Conservation (phyloP, 2,888 invertebrate genomes). For the Caradrina clavipalpis region DNA sequence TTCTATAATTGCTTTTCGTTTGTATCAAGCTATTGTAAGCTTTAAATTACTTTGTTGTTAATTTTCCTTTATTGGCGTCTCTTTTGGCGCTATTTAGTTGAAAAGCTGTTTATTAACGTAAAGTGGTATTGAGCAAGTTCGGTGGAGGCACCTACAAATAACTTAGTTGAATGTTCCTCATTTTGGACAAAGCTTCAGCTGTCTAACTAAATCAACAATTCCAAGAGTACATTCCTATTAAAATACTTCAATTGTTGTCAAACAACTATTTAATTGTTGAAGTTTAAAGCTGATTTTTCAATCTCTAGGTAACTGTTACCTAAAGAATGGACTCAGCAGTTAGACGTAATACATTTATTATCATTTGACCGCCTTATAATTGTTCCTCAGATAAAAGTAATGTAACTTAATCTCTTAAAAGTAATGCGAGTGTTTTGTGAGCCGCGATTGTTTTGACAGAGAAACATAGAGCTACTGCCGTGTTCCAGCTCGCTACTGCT, state of each 20-base stretch:
- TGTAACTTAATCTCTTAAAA: background rate
- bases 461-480: background rate
- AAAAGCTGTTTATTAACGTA: conserved; percentile 1
- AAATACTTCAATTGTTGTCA: no score
- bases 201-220: background rate
- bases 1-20: conserved; percentile 23
- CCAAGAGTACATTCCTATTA: no score
- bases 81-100: background rate
- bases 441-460: background rate
- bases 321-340: no score
- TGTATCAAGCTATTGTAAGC: conserved; percentile 1
- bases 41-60: conserved; percentile 17
- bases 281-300: background rate
- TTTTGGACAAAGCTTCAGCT: background rate
- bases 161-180: background rate
- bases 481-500: background rate
- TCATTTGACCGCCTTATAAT: background rate
- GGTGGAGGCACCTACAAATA: background rate
- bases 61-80: background rate
- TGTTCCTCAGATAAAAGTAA: background rate
- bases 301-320: no score
- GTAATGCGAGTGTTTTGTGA: background rate
- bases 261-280: background rate
- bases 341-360: no score
- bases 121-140: background rate